These are phyloP conservation scores for Proteles cristata DNA, from an alignment of 2,113 vertebrate genomes.

Conservation along the genomic window DNA sequence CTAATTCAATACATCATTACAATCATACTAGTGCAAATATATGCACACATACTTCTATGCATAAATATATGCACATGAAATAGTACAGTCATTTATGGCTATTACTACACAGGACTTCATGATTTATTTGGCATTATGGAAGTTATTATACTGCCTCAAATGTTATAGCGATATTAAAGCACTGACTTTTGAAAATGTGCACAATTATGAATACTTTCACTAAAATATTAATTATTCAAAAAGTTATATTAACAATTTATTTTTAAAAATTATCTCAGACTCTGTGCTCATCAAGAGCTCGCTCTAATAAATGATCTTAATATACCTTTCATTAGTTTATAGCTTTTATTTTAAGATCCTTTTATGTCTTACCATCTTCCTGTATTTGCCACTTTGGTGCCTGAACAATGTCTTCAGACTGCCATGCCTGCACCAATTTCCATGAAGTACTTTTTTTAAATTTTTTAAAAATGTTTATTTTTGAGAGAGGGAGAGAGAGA, in stretches of 20 bases:
- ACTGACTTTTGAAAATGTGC: neutral
- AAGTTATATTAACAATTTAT: slow-evolving; percentile 1
- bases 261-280: neutral
- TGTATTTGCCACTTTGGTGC: neutral
- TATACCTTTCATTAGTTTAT: neutral
- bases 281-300: neutral
- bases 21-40: neutral
- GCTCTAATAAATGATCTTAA: neutral
- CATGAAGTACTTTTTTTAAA: neutral
- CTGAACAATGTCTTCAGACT: neutral
- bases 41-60: neutral
- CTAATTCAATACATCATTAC: neutral
- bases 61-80: neutral
- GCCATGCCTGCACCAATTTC: neutral
- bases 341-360: slow-evolving; percentile 55
- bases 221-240: slow-evolving; percentile 43
- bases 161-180: neutral
- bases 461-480: too few relatives aligned
- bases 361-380: slow-evolving; percentile 57
- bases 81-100: neutral
- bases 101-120: neutral
- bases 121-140: neutral
- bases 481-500: too few relatives aligned
- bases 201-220: neutral
- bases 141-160: neutral